A percentile compares a stretch with the other conserved stretches of the same genome.
These are phyloP conservation scores for Musca vetustissima DNA, from an alignment of 1,140 invertebrate genomes.

Conservation along the genomic window DNA sequence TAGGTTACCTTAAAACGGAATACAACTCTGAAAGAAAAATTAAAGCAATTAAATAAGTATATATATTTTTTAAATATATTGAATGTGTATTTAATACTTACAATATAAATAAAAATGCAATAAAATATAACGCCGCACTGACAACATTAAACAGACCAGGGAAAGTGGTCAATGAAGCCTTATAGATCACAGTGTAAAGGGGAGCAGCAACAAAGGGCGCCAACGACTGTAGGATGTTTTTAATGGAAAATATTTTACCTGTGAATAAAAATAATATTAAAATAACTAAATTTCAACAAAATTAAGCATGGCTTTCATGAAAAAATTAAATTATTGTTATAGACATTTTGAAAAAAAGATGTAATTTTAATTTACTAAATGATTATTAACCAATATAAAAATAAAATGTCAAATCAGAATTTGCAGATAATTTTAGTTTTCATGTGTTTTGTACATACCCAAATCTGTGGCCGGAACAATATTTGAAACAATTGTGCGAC, in stretches of 20 bases:
- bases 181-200: slow-evolving; percentile 66
- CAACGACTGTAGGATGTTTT: slow-evolving; percentile 65
- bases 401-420: too few species aligned
- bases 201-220: slow-evolving; percentile 62
- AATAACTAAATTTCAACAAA: too few species aligned
- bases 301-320: too few species aligned
- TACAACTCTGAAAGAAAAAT: slow-evolving; percentile 36
- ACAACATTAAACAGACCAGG: slow-evolving; percentile 63
- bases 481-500: slow-evolving; percentile 67
- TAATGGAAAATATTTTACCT: slow-evolving; percentile 66
- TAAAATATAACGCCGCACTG: slow-evolving; percentile 54
- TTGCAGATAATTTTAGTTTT: too few species aligned
- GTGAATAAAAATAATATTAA: slow-evolving; percentile 15
- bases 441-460: slow-evolving; percentile 51
- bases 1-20: slow-evolving; percentile 45
- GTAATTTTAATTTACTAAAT: too few species aligned
- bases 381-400: too few species aligned
- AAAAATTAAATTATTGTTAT: too few species aligned
- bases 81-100: slow-evolving; percentile 50
- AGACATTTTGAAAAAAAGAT: too few species aligned
- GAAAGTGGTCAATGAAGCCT: slow-evolving; percentile 58
- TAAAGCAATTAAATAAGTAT: slow-evolving; percentile 2
- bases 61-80: too few species aligned
- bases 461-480: slow-evolving; percentile 66
- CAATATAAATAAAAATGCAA: slow-evolving; percentile 57